A percentile compares a stretch with the other conserved stretches of the same genome.
phyloP scores from a whole-genome alignment of 2,113 vertebrate species.

The Okapia johnstoni region DNA sequence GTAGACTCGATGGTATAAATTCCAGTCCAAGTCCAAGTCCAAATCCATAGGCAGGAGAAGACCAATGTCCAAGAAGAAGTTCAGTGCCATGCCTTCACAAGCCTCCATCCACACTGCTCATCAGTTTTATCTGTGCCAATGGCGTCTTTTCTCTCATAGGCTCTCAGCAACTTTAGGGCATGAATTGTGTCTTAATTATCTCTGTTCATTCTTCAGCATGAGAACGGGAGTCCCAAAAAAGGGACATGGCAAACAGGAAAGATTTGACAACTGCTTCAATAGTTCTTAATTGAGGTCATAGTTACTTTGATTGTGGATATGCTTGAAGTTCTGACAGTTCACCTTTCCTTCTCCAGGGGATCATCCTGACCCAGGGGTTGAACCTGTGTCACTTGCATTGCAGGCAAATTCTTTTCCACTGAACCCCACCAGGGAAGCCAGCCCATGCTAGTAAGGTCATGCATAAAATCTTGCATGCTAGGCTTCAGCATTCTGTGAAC shows the following conservation, averaged over 20 bases:
- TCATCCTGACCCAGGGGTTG: neutral
- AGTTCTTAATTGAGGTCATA: neutral
- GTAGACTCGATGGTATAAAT: neutral
- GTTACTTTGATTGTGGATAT: neutral
- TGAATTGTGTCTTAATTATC: neutral
- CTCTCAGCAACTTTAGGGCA: neutral
- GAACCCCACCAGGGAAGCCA: neutral
- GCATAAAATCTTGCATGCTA: neutral
- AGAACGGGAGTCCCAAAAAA: neutral
- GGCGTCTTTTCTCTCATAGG: neutral
- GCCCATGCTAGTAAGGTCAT: neutral
- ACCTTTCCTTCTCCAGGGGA: neutral
- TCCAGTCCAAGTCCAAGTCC: neutral
- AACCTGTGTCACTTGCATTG: rapidly evolving
- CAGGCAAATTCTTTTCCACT: neutral
- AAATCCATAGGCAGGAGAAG: neutral
- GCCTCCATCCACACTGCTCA: neutral
- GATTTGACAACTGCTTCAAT: neutral
- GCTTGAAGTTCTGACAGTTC: neutral
- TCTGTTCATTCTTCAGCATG: neutral
- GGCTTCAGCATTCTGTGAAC: neutral
- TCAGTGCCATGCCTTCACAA: neutral
- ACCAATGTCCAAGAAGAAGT: neutral
- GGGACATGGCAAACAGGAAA: neutral
- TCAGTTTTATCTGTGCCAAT: neutral